These are phyloP conservation scores for Varanus salvator DNA, from an alignment of 2,113 vertebrate genomes.

Conservation along the genomic window DNA sequence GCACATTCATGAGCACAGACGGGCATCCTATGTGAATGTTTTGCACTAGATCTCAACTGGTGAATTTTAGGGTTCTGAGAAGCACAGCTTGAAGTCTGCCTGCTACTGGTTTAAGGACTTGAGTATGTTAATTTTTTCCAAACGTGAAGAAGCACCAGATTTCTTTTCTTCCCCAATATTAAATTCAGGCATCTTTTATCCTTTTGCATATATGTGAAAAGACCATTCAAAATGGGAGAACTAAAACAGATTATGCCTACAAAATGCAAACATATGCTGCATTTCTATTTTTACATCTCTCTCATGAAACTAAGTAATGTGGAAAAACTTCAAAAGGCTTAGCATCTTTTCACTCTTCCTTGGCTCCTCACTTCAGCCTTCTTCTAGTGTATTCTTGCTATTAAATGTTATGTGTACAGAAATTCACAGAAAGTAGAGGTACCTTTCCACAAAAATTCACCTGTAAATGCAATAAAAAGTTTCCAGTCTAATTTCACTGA, in stretches of 20 bases:
- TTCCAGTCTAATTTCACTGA: not conserved
- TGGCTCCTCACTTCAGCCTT: not conserved
- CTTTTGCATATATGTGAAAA: not conserved
- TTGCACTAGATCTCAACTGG: too few relatives aligned
- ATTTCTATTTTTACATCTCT: not conserved
- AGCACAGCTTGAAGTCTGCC: too few relatives aligned
- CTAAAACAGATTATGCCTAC: not conserved
- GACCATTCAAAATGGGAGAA: not conserved
- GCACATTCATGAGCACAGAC: too few relatives aligned
- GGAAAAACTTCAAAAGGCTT: slow-evolving; percentile 7
- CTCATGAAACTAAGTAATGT: not conserved
- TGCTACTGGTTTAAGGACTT: not conserved
- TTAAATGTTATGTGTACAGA: not conserved
- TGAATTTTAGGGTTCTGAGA: too few relatives aligned
- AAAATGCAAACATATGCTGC: not conserved
- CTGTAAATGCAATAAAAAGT: not conserved
- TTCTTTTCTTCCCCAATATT: not conserved
- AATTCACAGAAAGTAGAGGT: not conserved
- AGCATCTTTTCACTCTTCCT: not conserved
- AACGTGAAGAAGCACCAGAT: not conserved
- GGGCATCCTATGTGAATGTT: too few relatives aligned
- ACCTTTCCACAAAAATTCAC: not conserved
- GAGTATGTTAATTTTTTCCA: not conserved
- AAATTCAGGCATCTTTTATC: not conserved
- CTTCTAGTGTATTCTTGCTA: not conserved